phyloP scores from a whole-genome alignment of 2,888 invertebrate species.

The Epirrhoe tristata region DNA sequence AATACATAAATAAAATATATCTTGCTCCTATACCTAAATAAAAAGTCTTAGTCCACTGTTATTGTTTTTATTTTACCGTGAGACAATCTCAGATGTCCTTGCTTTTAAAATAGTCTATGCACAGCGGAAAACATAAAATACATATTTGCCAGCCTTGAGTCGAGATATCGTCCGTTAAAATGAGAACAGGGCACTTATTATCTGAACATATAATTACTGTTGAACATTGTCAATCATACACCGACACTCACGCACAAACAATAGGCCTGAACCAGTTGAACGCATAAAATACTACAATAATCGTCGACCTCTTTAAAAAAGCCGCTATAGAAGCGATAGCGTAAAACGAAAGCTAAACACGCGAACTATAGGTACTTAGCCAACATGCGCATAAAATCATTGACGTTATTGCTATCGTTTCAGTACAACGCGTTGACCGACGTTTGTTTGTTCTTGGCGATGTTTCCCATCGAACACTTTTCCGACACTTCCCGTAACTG shows the following conservation, averaged over 20 bases:
- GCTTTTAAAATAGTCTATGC: slow-evolving; percentile 23
- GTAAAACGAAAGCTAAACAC: background rate
- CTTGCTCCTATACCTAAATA: background rate
- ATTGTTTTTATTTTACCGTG: slow-evolving; percentile 19
- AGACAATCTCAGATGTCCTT: slow-evolving; percentile 26
- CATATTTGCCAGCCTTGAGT: slow-evolving; percentile 30
- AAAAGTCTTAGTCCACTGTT: slow-evolving; percentile 3
- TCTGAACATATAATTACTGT: slow-evolving; percentile 43
- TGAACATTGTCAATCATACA: slow-evolving; percentile 39
- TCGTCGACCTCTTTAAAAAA: slow-evolving; percentile 3
- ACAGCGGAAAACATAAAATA: slow-evolving; percentile 30
- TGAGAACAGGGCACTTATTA: slow-evolving; percentile 26
- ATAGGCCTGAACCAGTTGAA: slow-evolving; percentile 49
- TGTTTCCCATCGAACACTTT: slow-evolving; percentile 56
- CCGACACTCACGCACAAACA: slow-evolving; percentile 46
- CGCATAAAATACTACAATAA: slow-evolving; percentile 32
- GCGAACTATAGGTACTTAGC: background rate
- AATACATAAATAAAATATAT: background rate
- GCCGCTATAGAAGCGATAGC: background rate
- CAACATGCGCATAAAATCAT: background rate
- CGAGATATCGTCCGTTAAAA: slow-evolving; percentile 29
- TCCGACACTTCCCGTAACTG: slow-evolving; percentile 59
- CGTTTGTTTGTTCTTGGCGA: slow-evolving; percentile 41
- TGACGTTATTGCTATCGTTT: background rate
- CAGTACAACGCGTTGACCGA: background rate